These are phyloP conservation scores for Siphonodentalium dalli DNA, from an alignment of 2,888 invertebrate genomes.

Conservation along the genomic window DNA sequence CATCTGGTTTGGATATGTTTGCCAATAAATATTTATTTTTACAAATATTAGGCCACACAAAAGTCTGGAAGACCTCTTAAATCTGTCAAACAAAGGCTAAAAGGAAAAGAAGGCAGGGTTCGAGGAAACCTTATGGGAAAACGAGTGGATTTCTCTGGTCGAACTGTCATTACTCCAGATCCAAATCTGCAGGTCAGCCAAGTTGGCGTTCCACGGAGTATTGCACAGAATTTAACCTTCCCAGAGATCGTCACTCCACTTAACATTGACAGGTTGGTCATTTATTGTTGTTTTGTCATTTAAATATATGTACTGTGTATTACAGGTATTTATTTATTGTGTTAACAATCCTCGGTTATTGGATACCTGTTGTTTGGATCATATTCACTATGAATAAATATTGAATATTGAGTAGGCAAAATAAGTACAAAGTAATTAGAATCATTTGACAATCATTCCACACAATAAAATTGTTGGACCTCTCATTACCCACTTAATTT, in stretches of 20 bases:
- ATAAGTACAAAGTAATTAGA: too few species aligned
- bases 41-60: slow-evolving; percentile 80
- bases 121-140: slow-evolving; percentile 99
- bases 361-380: not conserved
- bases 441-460: not conserved
- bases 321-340: not conserved
- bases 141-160: slow-evolving; percentile 98
- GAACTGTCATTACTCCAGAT: slow-evolving; percentile 81
- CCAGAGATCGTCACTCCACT: slow-evolving; percentile 99
- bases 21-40: not conserved
- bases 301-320: not conserved
- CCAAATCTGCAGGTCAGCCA: slow-evolving; percentile 82
- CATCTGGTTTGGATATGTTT: not conserved
- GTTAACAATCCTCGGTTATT: too few species aligned
- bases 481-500: too few species aligned
- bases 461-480: not conserved
- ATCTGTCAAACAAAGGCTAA: slow-evolving; percentile 91
- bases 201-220: slow-evolving; percentile 97
- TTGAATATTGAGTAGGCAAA: too few species aligned
- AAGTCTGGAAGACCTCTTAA: slow-evolving; percentile 98
- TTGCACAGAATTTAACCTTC: slow-evolving; percentile 98
- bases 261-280: slow-evolving; percentile 87
- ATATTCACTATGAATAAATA: too few species aligned
- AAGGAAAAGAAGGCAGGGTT: slow-evolving; percentile 99
- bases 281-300: not conserved